Evolutionary conservation across 1,140 invertebrate genomes (phyloP), one percentile per base, ranked within the genome.

Genomic region (Conus ventricosus): DNA sequence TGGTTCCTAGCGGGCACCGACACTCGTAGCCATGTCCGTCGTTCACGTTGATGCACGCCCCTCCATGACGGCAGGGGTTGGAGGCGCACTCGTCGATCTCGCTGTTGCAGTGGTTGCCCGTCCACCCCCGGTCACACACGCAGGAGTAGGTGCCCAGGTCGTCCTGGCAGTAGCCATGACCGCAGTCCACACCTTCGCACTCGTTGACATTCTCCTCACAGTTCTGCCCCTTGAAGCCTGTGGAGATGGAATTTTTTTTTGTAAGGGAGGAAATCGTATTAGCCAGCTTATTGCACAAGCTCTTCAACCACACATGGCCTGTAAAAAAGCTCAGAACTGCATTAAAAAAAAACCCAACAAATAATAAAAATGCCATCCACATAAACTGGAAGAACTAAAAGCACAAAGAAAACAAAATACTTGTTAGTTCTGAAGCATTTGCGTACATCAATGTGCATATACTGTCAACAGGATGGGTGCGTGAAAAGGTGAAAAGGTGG

Each of bases 111-210:
- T 84, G 90, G 3, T 17, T 54, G 60, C 94, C 94, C 8, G 92
- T 91, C 90, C 90, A 94, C 20, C 98, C 98, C 5, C 97, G 96
- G 92, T 97, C 97, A 94, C 98, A 99, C 92, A 98, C 98, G 94
- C 98, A 99, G 89, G 96, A 25, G 85, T 90, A 93, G 4, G 88
- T 76, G 78, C 89, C 89, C 20, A 93, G 76, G 0, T 88, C 90
- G 88, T 94, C 91, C 55, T 90, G 53, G 84, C 93, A 91, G n/a
- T 63, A 88, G 15, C 90, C 92, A 60, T 90, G 85, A 11, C 90
- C 84, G 53, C 84, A 87, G 55, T 71, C 89, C 83, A 91, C 88
- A 17, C 78, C 63, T 17, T 76, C 87, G 81, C 91, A 92, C 53
- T 92, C 92, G 80, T 92, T 67, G 20, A 89, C 80, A 85, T 92